These are phyloP conservation scores for Gnatocerus cornutus DNA, from an alignment of 2,888 invertebrate genomes.

Conservation along the genomic window DNA sequence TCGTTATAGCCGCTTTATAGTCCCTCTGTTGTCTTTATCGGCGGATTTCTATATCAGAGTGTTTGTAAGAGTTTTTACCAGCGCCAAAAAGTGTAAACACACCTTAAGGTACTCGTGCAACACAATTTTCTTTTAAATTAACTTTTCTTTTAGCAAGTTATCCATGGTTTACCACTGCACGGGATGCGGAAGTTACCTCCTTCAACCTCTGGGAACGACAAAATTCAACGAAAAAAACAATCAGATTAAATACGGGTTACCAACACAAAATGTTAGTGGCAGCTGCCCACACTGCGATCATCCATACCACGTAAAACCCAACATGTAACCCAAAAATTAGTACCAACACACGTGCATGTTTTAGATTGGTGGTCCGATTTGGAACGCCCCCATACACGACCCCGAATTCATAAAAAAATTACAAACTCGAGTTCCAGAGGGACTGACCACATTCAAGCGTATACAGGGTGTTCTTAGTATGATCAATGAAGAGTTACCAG, in stretches of 20 bases:
- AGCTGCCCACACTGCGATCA: constrained; percentile 85
- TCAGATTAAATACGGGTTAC: constrained; percentile 78
- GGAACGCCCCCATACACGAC: constrained; percentile 91
- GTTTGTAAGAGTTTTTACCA: constrained; percentile 88
- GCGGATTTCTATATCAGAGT: constrained; percentile 98
- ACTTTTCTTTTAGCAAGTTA: constrained; percentile 77
- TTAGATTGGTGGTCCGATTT: constrained; percentile 94
- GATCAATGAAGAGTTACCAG: constrained; percentile 86
- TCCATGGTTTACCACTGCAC: constrained; percentile 92
- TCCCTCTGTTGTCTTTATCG: constrained; percentile 91
- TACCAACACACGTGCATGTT: constrained; percentile 44
- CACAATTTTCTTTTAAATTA: too few relatives aligned
- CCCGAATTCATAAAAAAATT: constrained; percentile 83
- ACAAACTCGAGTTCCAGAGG: constrained; percentile 70
- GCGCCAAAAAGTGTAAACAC: constrained; percentile 89
- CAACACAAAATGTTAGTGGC: constrained; percentile 78
- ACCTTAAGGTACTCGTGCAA: constrained; percentile 78
- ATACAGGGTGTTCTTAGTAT: constrained; percentile 88
- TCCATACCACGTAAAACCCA: constrained; percentile 78
- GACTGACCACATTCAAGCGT: constrained; percentile 82
- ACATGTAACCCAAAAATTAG: constrained; percentile 55
- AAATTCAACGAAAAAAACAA: constrained; percentile 76
- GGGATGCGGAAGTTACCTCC: constrained; percentile 87
- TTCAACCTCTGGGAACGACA: constrained; percentile 84
- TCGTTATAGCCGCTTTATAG: constrained; percentile 93